Evolutionary conservation across 2,888 invertebrate genomes (phyloP).

Genomic region (Aelia acuminata): DNA sequence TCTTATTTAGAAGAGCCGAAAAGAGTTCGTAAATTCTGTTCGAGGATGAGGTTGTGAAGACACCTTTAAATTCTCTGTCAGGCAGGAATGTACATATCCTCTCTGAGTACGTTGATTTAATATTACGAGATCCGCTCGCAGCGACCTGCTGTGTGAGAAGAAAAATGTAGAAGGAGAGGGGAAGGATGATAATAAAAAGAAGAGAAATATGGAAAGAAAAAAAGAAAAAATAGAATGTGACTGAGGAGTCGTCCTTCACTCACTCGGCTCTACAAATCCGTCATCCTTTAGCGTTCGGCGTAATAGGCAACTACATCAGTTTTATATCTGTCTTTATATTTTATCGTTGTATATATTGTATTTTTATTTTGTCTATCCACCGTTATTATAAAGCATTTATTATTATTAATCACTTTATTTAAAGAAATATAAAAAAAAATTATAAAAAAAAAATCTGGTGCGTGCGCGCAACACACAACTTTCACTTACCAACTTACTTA

Average conservation of each 20-base stretch:
- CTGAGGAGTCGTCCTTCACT: constrained; percentile 49
- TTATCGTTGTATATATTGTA: too few relatives aligned
- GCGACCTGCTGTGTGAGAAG: not conserved
- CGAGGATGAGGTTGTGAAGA: too few relatives aligned
- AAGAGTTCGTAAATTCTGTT: too few relatives aligned
- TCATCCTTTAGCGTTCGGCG: not conserved
- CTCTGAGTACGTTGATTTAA: not conserved
- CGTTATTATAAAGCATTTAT: too few relatives aligned
- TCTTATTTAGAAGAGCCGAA: too few relatives aligned
- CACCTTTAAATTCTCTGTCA: too few relatives aligned
- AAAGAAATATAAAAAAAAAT: too few relatives aligned
- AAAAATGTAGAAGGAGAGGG: not conserved
- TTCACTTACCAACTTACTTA: too few relatives aligned
- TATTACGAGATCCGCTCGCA: not conserved
- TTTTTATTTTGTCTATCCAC: too few relatives aligned
- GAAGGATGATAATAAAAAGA: constrained; percentile 27
- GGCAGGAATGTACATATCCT: not conserved
- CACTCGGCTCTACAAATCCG: constrained; percentile 41
- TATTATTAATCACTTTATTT: too few relatives aligned
- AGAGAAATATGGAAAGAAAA: not conserved
- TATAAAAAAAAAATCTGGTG: too few relatives aligned
- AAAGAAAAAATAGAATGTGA: constrained; percentile 56
- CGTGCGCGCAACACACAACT: too few relatives aligned
- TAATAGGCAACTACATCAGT: not conserved
- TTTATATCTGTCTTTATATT: not conserved